Conservation (phyloP, 2,113 vertebrate species). For the Oophaga pumilio region DNA sequence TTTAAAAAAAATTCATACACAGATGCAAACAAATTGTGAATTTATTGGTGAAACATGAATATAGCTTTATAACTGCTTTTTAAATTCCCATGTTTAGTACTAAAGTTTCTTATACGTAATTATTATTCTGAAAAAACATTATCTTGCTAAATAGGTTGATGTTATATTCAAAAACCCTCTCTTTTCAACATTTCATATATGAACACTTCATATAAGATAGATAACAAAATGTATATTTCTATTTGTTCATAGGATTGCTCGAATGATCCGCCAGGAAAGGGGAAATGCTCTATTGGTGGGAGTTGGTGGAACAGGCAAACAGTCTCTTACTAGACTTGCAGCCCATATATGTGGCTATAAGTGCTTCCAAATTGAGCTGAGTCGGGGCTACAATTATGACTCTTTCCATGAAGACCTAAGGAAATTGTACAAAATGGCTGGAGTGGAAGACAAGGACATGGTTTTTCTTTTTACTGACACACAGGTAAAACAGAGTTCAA, state of each 20-base stretch:
- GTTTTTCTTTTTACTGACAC: constrained; percentile 90
- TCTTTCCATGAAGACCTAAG: constrained; percentile 86
- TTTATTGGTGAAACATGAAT: no score
- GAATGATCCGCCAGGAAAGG: constrained; percentile 86
- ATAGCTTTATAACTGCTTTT: no score
- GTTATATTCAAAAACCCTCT: neutral
- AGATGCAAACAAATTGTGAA: no score
- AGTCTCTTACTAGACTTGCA: constrained; percentile 82
- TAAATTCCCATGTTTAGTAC: no score
- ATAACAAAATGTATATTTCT: neutral
- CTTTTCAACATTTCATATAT: neutral
- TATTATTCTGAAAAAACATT: neutral
- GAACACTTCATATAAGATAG: neutral
- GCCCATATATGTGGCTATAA: constrained; percentile 82
- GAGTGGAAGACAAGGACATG: constrained; percentile 79
- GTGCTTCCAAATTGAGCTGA: constrained; percentile 87
- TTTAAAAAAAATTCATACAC: no score
- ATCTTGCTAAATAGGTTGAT: neutral
- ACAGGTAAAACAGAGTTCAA: constrained; percentile 71
- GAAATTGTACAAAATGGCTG: constrained; percentile 82
- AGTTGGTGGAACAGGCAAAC: constrained; percentile 86
- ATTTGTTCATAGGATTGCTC: constrained; percentile 74
- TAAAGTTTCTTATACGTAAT: neutral
- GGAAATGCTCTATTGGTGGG: constrained; percentile 86
- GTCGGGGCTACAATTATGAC: constrained; percentile 82